Evolutionary conservation across 2,113 vertebrate genomes (phyloP).

Genomic region (Tretioscincus oriximinensis): DNA sequence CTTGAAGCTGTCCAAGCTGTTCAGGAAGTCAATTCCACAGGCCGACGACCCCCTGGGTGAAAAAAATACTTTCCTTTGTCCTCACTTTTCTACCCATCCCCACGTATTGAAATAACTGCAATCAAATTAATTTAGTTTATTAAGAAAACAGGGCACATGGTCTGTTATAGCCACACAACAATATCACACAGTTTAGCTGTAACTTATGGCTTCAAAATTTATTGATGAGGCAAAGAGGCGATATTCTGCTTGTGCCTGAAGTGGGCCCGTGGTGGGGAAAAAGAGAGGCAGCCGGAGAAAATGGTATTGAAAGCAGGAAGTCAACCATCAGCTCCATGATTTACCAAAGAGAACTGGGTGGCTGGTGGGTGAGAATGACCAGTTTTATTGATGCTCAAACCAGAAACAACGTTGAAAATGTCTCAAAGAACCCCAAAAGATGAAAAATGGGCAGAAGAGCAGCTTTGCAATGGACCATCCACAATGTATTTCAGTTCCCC

Average conservation of each 20-base stretch:
- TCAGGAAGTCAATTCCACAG: no score
- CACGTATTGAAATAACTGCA: background rate
- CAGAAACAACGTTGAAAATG: constrained; percentile 7
- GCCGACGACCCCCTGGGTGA: no score
- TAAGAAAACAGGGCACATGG: background rate
- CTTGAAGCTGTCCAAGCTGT: no score
- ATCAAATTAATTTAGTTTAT: background rate
- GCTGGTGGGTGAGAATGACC: constrained; percentile 6
- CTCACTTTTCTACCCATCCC: background rate
- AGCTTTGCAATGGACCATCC: background rate
- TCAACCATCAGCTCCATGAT: background rate
- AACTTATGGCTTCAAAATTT: constrained; percentile 33
- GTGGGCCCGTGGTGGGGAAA: background rate
- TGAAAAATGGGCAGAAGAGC: background rate
- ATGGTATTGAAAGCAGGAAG: background rate
- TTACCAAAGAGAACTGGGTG: constrained; percentile 3
- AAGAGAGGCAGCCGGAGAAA: background rate
- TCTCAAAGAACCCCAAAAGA: background rate
- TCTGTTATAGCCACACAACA: background rate
- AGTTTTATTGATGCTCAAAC: constrained; percentile 25
- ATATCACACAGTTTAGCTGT: constrained; percentile 12
- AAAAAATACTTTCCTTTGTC: no score
- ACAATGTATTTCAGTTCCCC: background rate
- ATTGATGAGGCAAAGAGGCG: constrained; percentile 29
- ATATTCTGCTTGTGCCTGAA: constrained; percentile 4